These are phyloP conservation scores for Amphiduros pacificus DNA, from an alignment of 2,888 invertebrate species.

Conservation along the genomic window DNA sequence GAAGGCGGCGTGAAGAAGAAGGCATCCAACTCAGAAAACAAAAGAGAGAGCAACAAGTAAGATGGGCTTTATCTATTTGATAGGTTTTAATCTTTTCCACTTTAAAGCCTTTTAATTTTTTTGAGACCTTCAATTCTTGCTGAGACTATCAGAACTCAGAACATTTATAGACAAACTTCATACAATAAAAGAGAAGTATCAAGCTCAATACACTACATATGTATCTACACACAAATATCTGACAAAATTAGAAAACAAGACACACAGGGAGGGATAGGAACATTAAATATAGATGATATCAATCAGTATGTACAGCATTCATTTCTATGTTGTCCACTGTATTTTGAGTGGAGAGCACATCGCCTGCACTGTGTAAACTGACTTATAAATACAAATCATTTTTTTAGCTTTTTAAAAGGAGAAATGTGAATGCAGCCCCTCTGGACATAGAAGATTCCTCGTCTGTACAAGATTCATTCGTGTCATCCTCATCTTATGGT, in stretches of 20 bases:
- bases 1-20: constrained; percentile 91
- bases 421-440: constrained; percentile 72
- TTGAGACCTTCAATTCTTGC: too few relatives aligned
- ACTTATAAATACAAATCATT: neutral
- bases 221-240: too few relatives aligned
- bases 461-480: constrained; percentile 56
- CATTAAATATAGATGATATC: too few relatives aligned
- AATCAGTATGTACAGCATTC: neutral
- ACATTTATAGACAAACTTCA: too few relatives aligned
- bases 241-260: too few relatives aligned
- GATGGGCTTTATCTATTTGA: too few relatives aligned
- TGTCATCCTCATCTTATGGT: constrained; percentile 37
- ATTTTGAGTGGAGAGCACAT: neutral
- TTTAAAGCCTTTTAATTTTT: too few relatives aligned
- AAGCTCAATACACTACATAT: too few relatives aligned
- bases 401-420: constrained; percentile 75
- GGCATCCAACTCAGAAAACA: constrained; percentile 94
- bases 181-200: too few relatives aligned
- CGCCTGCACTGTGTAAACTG: neutral
- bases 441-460: constrained; percentile 56
- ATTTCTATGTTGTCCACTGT: neutral
- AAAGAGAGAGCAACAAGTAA: constrained; percentile 85
- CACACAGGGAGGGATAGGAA: too few relatives aligned
- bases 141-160: too few relatives aligned
- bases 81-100: too few relatives aligned